Evolutionary conservation across 2,113 vertebrate species (phyloP).

Genomic region (Haemorhous mexicanus): DNA sequence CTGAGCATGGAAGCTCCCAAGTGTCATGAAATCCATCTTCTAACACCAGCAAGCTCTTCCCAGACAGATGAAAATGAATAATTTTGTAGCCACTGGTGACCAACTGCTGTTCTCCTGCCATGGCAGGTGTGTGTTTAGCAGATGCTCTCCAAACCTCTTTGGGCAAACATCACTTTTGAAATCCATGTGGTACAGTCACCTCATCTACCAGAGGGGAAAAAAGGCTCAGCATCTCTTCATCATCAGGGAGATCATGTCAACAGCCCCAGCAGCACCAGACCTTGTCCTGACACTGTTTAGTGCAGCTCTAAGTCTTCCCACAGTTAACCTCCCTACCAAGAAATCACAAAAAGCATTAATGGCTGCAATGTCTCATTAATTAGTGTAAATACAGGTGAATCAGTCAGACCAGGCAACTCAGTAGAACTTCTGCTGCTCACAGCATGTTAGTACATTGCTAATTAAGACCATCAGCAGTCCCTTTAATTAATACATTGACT

Average conservation of each 20-base stretch:
- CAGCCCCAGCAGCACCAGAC: background rate
- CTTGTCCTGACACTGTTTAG: background rate
- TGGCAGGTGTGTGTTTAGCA: background rate
- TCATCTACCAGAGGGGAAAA: background rate
- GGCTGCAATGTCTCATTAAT: constrained; percentile 43
- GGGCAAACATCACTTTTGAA: background rate
- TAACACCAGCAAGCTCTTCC: background rate
- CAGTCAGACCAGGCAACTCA: background rate
- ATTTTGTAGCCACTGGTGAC: background rate
- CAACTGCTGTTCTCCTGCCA: background rate
- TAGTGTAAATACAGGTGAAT: constrained; percentile 52
- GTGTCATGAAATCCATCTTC: background rate
- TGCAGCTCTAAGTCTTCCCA: background rate
- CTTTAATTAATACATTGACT: constrained; percentile 41
- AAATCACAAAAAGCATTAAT: constrained; percentile 4
- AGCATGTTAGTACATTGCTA: constrained; percentile 48
- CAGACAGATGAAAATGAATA: background rate
- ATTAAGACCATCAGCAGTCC: constrained; percentile 56
- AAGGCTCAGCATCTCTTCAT: background rate
- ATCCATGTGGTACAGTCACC: background rate
- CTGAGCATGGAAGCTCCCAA: background rate
- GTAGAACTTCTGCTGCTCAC: background rate
- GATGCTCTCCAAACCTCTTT: background rate
- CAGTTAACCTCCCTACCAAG: constrained; percentile 40
- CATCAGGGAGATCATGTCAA: background rate